Evolutionary conservation across 2,113 vertebrate genomes (phyloP).

Genomic region (Gallinago paraguaiae): DNA sequence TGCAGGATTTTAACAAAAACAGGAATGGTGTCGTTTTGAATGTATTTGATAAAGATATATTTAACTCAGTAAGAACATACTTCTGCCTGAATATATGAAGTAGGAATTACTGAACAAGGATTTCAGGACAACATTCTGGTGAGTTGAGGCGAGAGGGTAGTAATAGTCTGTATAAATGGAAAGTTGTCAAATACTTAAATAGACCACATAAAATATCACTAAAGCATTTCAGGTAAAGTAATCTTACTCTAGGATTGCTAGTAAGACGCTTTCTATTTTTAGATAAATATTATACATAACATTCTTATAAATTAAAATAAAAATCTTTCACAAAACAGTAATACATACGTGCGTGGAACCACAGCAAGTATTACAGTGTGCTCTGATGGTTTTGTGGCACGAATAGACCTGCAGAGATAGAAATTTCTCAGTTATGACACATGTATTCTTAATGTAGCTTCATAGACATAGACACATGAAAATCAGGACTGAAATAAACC

Average conservation of each 20-base stretch:
- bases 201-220: not conserved
- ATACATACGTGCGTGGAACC: slow-evolving; percentile 85
- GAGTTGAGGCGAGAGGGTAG: not conserved
- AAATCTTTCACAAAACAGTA: not conserved
- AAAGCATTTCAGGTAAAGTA: not conserved
- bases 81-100: not conserved
- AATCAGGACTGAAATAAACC: not conserved
- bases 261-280: not conserved
- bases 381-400: slow-evolving; percentile 87
- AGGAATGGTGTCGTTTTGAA: not conserved
- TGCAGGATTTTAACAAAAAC: not conserved
- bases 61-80: not conserved
- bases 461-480: not conserved
- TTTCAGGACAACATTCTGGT: not conserved
- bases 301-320: not conserved
- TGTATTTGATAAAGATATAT: not conserved
- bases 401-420: slow-evolving; percentile 84
- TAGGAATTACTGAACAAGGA: not conserved
- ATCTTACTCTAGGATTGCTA: not conserved
- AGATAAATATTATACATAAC: not conserved
- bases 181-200: not conserved
- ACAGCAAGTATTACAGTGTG: slow-evolving; percentile 90
- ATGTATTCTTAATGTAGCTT: not conserved
- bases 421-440: not conserved
- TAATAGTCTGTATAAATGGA: not conserved